Evolutionary conservation across 1,140 invertebrate species (phyloP), one percentile per base, ranked within the genome.

Genomic region (Drosophila cardini): DNA sequence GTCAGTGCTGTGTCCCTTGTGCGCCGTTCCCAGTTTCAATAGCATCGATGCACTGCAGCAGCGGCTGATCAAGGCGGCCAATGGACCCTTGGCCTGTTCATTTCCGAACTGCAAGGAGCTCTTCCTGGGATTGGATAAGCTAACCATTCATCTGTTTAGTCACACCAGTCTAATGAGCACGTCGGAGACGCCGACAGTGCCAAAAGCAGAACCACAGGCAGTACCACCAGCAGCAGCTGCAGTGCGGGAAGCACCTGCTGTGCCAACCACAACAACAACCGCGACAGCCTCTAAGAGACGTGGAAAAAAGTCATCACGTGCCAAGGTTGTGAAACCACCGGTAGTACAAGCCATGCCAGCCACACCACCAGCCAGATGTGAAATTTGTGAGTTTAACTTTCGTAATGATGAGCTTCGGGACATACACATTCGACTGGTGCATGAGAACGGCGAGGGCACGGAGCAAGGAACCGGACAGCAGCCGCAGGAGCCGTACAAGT

Each of bases 141-240:
- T 97, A n/a, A 97, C 96, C 1, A 96, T 97, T 80, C 96, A 97
- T 92, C 92, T 97, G 68, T 96, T 97, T 79, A 94, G 94, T 26
- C 96, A 97, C 90, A 93, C 94, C 18, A 90, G 74, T 26, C 60
- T 90, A 5, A 85, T 91, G 86, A 68, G 16, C 5, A 48, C 43
- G 11, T n/a, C 57, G 15, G 64, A 40, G 15, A 15, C 57, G n/a
- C 60, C 34, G 18, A 46, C 56, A 32, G 55, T 11, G 0, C 8
- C 50, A 3, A 50, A 50, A 32, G n/a, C 26, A 50, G 26, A 50
- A 7, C 21, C 68, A 15, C 50, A 3, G 4, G 21, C 21, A 26
- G 21, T 13, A 36, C 50, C 50, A 53, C 2, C 30, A 56, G 30
- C 36, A 8, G 43, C 43, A 60, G 46, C n/a, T 38, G 9, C 34